These are phyloP conservation scores for Hermaeophaga mercurialis DNA, from an alignment of 2,888 invertebrate genomes.

Conservation along the genomic window DNA sequence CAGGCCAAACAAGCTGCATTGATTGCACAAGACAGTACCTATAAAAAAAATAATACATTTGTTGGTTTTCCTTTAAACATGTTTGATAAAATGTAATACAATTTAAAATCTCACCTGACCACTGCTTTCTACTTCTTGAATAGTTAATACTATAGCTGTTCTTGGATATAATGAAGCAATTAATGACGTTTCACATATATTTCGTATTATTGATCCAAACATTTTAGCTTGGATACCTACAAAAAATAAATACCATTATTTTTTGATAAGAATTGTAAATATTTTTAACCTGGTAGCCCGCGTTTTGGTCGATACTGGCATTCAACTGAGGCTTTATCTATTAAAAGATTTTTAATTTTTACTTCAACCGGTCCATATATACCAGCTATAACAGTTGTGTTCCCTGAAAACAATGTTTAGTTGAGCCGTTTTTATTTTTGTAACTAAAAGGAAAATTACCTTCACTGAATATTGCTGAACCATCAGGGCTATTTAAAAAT, in stretches of 20 bases:
- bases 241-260: too few relatives aligned
- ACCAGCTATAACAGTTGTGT: conserved; percentile 76
- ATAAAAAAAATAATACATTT: conserved; percentile 42
- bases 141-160: conserved; percentile 74
- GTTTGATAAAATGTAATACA: neutral
- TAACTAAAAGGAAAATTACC: too few relatives aligned
- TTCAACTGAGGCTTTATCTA: conserved; percentile 81
- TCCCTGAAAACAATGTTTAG: conserved; percentile 69
- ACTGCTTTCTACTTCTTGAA: conserved; percentile 87
- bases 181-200: conserved; percentile 77
- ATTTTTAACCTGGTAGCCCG: conserved; percentile 67
- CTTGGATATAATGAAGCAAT: conserved; percentile 77
- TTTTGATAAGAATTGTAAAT: too few relatives aligned
- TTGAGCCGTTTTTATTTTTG: too few relatives aligned
- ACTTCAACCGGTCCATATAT: conserved; percentile 85
- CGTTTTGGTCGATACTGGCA: conserved; percentile 77
- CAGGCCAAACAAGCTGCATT: conserved; percentile 85
- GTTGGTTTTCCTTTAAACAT: too few relatives aligned
- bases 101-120: conserved; percentile 68
- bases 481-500: conserved; percentile 75
- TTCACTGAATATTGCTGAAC: conserved; percentile 78
- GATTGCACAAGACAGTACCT: conserved; percentile 79
- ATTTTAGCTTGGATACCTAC: conserved; percentile 71
- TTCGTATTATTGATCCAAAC: conserved; percentile 75
- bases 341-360: conserved; percentile 73